These are phyloP conservation scores for Campylomormyrus numenius DNA, from an alignment of 2,113 vertebrate species.

Conservation along the genomic window DNA sequence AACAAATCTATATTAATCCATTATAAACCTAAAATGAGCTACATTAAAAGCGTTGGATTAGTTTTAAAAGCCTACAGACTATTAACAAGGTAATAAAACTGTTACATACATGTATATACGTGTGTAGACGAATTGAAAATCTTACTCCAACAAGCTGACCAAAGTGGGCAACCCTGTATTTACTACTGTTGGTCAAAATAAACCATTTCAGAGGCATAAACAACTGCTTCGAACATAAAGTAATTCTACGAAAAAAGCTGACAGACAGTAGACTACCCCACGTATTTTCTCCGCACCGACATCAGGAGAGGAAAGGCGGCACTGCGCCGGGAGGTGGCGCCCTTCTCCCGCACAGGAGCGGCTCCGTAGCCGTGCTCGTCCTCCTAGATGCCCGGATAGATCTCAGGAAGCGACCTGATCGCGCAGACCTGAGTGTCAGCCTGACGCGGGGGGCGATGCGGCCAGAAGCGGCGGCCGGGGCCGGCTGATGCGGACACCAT, in stretches of 20 bases:
- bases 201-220: neutral
- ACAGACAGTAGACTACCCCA: neutral
- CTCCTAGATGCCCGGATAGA: conserved; percentile 27
- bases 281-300: neutral
- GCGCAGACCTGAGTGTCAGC: neutral
- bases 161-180: neutral
- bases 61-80: neutral
- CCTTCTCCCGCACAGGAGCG: no score
- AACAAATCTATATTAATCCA: neutral
- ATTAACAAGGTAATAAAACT: neutral
- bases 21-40: neutral
- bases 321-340: neutral
- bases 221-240: neutral
- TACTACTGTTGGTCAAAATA: neutral
- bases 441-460: neutral
- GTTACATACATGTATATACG: neutral
- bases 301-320: neutral
- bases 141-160: no score
- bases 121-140: no score
- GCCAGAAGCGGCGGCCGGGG: neutral
- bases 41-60: neutral
- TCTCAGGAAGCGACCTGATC: conserved; percentile 25
- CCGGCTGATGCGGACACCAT: neutral
- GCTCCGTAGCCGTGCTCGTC: neutral
- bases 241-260: neutral